Evolutionary conservation across 1,140 invertebrate species (phyloP), one percentile per base, ranked within the genome.

Genomic region (Cherax quadricarinatus): DNA sequence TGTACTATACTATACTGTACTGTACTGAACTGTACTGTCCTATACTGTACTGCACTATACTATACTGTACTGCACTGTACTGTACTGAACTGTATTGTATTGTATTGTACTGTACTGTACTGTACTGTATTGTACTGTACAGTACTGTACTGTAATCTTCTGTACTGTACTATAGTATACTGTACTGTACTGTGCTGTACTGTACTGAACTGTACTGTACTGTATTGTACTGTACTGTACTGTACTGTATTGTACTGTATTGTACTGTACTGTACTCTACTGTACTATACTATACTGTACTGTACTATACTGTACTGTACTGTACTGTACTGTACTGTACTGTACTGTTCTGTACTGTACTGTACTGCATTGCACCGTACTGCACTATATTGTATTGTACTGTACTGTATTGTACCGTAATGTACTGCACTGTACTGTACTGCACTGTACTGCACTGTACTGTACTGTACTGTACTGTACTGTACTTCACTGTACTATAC

Each of bases 181-280:
- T 94, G 89, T 90, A 90, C 93, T 18, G 18, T 41, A 41, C 30
- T 41, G 0, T 41, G 2, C 30, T 41, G 30, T 41, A 41, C 30
- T 41, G 2, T 41, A 41, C 30, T 41, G 30, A 1, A 41, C 30
- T 41, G 30, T 41, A 0, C 30, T 94, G 81, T 92, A 91, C 88
- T 94, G 66, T 86, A 66, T 84, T 94, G 51, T 87, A 0, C 88
- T 94, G 6, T 94, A 88, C 89, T 94, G 93, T 86, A 51, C 49
- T 93, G 57, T 60, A 16, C 16, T 16, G 1, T 60, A 60, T 3
- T 60, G 57, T 60, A 60, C 88, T 93, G 84, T 94, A 89, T 91
- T 94, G 81, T 93, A 94, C 94, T 93, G 89, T 73, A 84, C 85
- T 90, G 86, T 93, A 88, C 90, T 94, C 80, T 94, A 86, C 93